Conservation (phyloP, 64 coral and sea anemone species). For the Montipora foliosa region DNA sequence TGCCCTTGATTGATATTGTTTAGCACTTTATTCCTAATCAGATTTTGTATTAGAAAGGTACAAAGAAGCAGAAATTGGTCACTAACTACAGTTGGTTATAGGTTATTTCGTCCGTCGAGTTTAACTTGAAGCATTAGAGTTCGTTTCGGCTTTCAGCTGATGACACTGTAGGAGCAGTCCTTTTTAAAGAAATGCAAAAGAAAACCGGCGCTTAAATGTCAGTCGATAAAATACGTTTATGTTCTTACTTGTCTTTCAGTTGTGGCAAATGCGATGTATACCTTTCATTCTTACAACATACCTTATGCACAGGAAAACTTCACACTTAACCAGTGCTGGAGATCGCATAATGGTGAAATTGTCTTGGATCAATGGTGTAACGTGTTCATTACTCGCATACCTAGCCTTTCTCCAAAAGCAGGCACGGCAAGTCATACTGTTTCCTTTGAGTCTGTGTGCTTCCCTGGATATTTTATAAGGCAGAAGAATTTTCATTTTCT, state of each 20-base stretch:
- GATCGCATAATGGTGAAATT: background rate
- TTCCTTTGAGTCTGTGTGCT: slow-evolving; percentile 63
- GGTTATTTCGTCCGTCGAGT: no score
- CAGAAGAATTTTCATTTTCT: slow-evolving; percentile 67
- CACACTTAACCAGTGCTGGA: slow-evolving; percentile 27
- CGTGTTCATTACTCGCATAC: background rate
- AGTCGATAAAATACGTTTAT: background rate
- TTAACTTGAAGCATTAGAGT: no score
- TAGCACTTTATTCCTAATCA: no score
- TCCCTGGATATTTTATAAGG: slow-evolving; percentile 53
- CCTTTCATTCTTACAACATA: slow-evolving; percentile 73
- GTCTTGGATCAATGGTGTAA: slow-evolving; percentile 56
- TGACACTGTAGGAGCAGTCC: no score
- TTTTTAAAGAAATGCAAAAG: no score
- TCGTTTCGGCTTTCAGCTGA: no score
- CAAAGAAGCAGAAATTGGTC: no score
- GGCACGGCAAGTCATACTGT: background rate
- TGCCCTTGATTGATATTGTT: no score
- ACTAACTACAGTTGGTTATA: no score
- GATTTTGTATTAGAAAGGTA: no score
- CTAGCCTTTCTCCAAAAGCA: background rate
- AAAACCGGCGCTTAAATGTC: background rate
- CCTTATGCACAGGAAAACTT: slow-evolving; percentile 57
- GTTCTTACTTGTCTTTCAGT: background rate
- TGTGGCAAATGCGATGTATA: slow-evolving; percentile 23